These are phyloP conservation scores for Phoeniculus purpureus DNA, from an alignment of 2,797 vertebrate species.

Conservation along the genomic window DNA sequence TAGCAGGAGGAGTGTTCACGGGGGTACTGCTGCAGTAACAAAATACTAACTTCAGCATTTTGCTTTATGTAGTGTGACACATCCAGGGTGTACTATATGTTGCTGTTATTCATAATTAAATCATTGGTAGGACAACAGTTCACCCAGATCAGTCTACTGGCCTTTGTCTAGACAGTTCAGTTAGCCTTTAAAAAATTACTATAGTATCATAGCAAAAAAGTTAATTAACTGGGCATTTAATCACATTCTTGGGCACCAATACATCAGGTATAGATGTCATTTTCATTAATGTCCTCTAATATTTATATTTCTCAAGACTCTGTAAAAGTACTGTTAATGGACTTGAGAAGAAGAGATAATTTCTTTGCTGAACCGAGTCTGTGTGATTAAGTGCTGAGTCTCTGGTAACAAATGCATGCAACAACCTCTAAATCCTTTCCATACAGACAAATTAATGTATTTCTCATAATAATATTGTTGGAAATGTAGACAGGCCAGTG, in stretches of 20 bases:
- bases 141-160: neutral
- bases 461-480: conserved; percentile 47
- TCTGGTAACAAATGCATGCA: conserved; percentile 60
- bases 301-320: conserved; percentile 65
- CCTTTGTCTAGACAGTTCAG: conserved; percentile 10
- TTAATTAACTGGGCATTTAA: conserved; percentile 66
- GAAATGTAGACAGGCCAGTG: neutral
- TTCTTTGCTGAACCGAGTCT: conserved; percentile 43
- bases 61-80: neutral
- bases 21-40: neutral
- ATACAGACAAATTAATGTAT: conserved; percentile 65
- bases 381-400: conserved; percentile 62
- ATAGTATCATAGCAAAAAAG: conserved; percentile 38
- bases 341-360: conserved; percentile 58
- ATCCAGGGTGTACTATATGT: neutral
- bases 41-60: neutral
- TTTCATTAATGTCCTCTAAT: conserved; percentile 67
- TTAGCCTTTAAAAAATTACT: conserved; percentile 32
- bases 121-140: neutral
- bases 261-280: conserved; percentile 45
- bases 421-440: conserved; percentile 68
- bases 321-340: conserved; percentile 47
- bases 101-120: conserved; percentile 29
- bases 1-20: neutral
- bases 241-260: conserved; percentile 43